A percentile compares a stretch with the other conserved stretches of the same genome.
phyloP scores from a whole-genome alignment of 2,113 vertebrate species.

The Geococcyx californianus region DNA sequence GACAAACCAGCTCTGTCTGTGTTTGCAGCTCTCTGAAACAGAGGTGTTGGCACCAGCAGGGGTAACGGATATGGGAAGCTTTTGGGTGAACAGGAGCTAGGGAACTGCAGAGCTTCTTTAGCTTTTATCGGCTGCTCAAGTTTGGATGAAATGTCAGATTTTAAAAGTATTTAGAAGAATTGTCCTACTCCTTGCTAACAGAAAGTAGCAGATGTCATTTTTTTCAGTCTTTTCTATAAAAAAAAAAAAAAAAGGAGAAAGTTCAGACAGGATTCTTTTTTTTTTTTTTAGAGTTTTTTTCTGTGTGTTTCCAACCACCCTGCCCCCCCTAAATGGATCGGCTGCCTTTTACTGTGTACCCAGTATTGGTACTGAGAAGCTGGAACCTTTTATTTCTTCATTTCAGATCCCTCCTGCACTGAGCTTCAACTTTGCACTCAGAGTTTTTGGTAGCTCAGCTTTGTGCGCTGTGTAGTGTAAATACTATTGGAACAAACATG shows the following conservation, averaged over 20 bases:
- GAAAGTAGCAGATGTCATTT: neutral
- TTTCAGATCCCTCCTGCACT: neutral
- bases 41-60: neutral
- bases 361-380: neutral
- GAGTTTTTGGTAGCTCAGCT: neutral
- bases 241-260: neutral
- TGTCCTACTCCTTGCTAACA: neutral
- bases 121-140: neutral
- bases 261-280: neutral
- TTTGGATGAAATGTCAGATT: neutral
- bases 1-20: neutral
- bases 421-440: neutral
- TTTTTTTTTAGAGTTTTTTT: neutral
- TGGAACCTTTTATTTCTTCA: neutral
- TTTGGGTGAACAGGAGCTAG: neutral
- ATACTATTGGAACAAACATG: neutral
- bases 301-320: neutral
- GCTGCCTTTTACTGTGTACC: neutral
- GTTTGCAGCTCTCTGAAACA: neutral
- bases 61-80: neutral
- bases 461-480: neutral
- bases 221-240: neutral
- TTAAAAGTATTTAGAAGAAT: neutral
- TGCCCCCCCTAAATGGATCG: neutral
- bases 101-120: neutral